Percentiles rank a stretch among this genome's conserved stretches.
Conservation (phyloP, 2,113 vertebrate genomes). For the Conger conger region DNA sequence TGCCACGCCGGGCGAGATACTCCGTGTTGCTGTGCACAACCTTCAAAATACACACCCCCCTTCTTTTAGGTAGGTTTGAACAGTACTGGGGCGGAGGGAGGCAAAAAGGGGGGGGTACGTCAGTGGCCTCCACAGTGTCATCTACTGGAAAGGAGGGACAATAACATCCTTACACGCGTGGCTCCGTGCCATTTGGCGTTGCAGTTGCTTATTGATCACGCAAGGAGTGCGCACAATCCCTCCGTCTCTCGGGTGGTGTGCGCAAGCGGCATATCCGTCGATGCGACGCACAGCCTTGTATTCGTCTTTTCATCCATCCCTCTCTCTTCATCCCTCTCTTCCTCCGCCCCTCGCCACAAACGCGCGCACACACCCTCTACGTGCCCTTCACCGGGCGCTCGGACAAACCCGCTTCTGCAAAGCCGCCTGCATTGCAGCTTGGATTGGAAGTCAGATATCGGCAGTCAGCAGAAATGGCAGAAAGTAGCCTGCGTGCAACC, state of each 20-base stretch:
- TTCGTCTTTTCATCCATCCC: not conserved
- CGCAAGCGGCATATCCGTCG: too few species aligned
- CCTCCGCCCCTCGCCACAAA: not conserved
- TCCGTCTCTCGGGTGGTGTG: not conserved
- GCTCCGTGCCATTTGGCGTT: not conserved
- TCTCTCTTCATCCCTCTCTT: not conserved
- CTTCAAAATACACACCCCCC: slow-evolving; percentile 25
- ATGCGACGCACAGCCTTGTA: not conserved
- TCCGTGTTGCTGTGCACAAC: slow-evolving; percentile 9
- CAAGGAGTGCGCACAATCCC: not conserved
- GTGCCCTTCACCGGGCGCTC: not conserved
- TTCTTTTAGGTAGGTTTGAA: not conserved
- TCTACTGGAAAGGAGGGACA: slow-evolving; percentile 17
- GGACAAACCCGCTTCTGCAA: too few species aligned
- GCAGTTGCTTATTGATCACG: not conserved
- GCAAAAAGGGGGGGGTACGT: not conserved
- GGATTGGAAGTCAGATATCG: not conserved
- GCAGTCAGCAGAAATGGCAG: not conserved
- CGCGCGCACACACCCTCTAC: too few species aligned
- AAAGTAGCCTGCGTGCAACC: not conserved
- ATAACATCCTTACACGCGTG: slow-evolving; percentile 19
- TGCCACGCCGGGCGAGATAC: not conserved
- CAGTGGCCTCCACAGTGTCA: not conserved
- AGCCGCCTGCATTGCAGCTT: slow-evolving; percentile 3
- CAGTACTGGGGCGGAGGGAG: not conserved